Evolutionary conservation across 2,888 invertebrate genomes (phyloP).

Genomic region (Himalopsyche kuldschensis): DNA sequence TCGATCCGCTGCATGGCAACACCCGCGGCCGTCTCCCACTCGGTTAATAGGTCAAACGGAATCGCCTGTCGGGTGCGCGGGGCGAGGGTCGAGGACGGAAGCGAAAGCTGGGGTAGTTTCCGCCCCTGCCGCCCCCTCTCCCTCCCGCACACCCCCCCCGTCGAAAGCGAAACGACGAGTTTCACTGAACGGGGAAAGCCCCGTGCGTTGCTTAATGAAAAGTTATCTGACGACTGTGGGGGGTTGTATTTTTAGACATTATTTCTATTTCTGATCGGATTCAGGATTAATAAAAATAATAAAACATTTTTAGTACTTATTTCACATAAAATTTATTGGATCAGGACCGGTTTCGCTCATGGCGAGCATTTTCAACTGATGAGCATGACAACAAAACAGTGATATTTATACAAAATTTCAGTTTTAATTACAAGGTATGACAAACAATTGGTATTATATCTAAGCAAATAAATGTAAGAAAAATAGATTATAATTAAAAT

Average conservation of each 20-base stretch:
- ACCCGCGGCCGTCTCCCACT: background rate
- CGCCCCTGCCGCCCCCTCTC: background rate
- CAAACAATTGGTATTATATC: too few relatives aligned
- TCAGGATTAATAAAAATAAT: too few relatives aligned
- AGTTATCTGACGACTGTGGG: background rate
- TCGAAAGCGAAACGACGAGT: background rate
- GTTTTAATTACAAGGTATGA: too few relatives aligned
- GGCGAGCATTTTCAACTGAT: too few relatives aligned
- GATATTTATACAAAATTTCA: too few relatives aligned
- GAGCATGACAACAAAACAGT: too few relatives aligned
- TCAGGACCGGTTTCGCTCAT: too few relatives aligned
- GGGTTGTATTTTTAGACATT: background rate
- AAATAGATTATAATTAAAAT: too few relatives aligned
- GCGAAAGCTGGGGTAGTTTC: background rate
- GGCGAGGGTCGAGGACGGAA: background rate
- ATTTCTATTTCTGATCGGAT: background rate
- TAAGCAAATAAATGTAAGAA: too few relatives aligned
- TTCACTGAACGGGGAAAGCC: background rate
- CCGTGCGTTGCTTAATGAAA: background rate
- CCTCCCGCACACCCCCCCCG: background rate
- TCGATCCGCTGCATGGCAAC: background rate
- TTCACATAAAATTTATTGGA: too few relatives aligned
- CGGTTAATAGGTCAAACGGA: background rate
- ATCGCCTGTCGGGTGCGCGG: background rate
- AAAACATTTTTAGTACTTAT: too few relatives aligned